These are phyloP conservation scores for Eriocheir sinensis DNA, from an alignment of 1,140 invertebrate genomes.

Conservation along the genomic window DNA sequence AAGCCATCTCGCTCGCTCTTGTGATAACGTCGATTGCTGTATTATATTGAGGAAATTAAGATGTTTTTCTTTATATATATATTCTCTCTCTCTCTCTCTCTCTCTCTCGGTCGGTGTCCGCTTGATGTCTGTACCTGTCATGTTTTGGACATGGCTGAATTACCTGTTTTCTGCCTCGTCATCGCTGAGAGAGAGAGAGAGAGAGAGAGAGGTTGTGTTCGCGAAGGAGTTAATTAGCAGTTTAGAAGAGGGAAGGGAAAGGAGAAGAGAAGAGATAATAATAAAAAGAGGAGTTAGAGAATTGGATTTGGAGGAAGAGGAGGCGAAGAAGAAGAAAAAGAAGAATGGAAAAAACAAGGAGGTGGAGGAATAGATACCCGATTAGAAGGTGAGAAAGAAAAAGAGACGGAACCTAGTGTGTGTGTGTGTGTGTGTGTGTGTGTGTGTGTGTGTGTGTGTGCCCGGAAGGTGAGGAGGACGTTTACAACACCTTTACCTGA, in stretches of 20 bases:
- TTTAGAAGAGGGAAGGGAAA: neutral
- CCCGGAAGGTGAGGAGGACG: too few relatives aligned
- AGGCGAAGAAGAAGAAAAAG: neutral
- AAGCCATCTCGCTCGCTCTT: too few relatives aligned
- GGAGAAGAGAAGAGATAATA: neutral
- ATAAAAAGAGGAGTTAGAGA: too few relatives aligned
- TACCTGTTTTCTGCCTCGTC: too few relatives aligned
- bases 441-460: constrained; percentile 23
- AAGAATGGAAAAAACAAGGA: neutral
- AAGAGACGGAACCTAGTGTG: neutral
- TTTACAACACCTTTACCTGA: neutral
- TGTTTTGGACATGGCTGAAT: too few relatives aligned
- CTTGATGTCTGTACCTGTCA: too few relatives aligned
- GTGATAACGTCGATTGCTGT: too few relatives aligned
- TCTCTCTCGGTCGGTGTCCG: too few relatives aligned
- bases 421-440: constrained; percentile 22
- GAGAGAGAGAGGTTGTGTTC: neutral
- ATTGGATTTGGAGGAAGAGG: neutral
- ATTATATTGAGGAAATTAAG: too few relatives aligned
- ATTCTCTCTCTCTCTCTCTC: too few relatives aligned
- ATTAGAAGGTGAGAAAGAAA: neutral
- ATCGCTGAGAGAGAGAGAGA: neutral
- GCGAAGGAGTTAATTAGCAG: neutral
- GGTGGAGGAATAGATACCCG: neutral
- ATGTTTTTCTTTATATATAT: too few relatives aligned